These are phyloP conservation scores for Rugalucina vietnamica DNA, from an alignment of 2,888 invertebrate species.

Conservation along the genomic window DNA sequence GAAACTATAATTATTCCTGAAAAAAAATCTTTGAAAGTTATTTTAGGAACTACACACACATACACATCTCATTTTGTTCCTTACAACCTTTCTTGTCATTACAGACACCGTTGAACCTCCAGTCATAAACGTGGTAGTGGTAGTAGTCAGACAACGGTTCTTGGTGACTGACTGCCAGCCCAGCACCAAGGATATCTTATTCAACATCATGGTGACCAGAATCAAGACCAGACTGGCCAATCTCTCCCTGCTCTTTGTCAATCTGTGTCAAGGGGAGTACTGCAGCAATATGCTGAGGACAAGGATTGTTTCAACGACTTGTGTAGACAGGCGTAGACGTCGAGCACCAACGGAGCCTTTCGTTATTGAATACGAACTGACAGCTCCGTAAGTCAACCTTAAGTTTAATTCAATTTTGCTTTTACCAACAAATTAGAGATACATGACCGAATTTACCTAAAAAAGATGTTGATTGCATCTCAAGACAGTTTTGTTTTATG, in stretches of 20 bases:
- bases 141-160: background rate
- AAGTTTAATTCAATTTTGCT: too few relatives aligned
- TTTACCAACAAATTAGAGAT: too few relatives aligned
- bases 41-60: too few relatives aligned
- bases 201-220: background rate
- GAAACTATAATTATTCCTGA: too few relatives aligned
- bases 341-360: background rate
- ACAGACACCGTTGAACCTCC: background rate
- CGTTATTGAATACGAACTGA: background rate
- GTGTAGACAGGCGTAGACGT: background rate
- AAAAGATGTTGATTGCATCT: too few relatives aligned
- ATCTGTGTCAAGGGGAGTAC: background rate
- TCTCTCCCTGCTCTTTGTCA: background rate
- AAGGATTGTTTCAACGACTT: background rate
- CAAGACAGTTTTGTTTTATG: too few relatives aligned
- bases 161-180: background rate
- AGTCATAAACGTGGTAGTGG: background rate
- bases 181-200: background rate
- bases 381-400: slow-evolving; percentile 4
- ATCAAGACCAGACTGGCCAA: background rate
- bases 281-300: background rate
- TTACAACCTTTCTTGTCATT: background rate
- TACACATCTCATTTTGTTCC: too few relatives aligned
- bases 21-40: too few relatives aligned
- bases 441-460: too few relatives aligned